Base-by-base conservation (phyloP, 2,113 vertebrate species). In the Seriola dumerili region DNA sequence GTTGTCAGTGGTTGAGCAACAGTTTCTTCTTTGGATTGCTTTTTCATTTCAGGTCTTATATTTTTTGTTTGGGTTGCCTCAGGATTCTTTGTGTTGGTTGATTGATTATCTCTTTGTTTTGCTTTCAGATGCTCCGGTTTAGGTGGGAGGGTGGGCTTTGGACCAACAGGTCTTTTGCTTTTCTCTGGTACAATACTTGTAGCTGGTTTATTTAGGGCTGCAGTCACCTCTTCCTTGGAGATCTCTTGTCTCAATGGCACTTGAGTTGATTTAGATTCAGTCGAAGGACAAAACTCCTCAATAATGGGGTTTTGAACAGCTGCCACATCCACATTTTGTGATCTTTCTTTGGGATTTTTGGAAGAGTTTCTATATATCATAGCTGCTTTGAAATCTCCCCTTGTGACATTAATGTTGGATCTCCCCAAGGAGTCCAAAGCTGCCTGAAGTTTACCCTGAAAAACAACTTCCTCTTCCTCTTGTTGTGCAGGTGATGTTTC, bases 321-420 rank as follows among this genome's bases (percentile, higher is more conserved):
- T 48, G 83, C 82, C 81, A 65, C 21, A 61, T 94, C 90, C 65
- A 71, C 90, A 80, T 89, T 91, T 88, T 94, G 91, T 59, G 91
- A 91, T 80, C 84, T 89, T 75, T 88, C 78, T 86, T 92, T 86
- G 88, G 89, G 68, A 70, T 94, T 86, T 92, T 94, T 95, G 77
- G 94, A 92, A 77, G 95, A 90, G 67, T 96, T 96, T 87, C 93
- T 96, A 94, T 97, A 97, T 89, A 96, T 96, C 96, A 98, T 97
- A 50, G 90, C 92, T 68, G 92, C 95, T 96, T 91, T 97, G 94
- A 97, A 97, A 86, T 97, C 97, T 68, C 97, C 97, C 91, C 91
- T 95, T 80, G 94, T 94, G 76, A 97, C 92, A 94, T 98, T 98
- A 86, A 98, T 71, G 36, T 96, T 97, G 50, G 96, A 97, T 81